Percentiles rank a stretch among this genome's conserved stretches.
Evolutionary conservation across 2,888 invertebrate species (phyloP).

Genomic region (Clunio marinus): DNA sequence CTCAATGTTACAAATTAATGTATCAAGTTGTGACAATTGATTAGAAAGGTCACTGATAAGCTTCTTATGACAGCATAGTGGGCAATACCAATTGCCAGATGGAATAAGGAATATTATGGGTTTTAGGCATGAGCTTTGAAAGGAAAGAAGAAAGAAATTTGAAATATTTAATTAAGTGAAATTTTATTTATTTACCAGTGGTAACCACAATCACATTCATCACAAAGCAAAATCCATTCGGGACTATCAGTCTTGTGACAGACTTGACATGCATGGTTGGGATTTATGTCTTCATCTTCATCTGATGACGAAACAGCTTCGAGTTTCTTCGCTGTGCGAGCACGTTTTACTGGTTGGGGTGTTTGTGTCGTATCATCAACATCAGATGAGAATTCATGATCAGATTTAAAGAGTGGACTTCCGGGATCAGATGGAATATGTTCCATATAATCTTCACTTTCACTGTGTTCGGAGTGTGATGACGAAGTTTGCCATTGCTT

Average conservation of each 20-base stretch:
- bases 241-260: constrained; percentile 91
- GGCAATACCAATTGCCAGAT: constrained; percentile 97
- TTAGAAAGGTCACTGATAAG: constrained; percentile 40
- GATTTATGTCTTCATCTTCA: constrained; percentile 41
- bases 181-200: constrained; percentile 60
- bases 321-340: constrained; percentile 80
- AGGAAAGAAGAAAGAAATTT: not conserved
- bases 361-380: constrained; percentile 57
- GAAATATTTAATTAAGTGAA: too few relatives aligned
- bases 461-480: constrained; percentile 48
- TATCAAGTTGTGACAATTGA: constrained; percentile 8
- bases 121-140: constrained; percentile 77
- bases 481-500: constrained; percentile 40
- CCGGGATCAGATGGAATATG: constrained; percentile 54
- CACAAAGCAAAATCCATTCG: constrained; percentile 95
- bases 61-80: constrained; percentile 91
- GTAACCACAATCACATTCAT: constrained; percentile 94
- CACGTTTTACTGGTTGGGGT: constrained; percentile 60
- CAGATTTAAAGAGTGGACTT: constrained; percentile 64
- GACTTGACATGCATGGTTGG: constrained; percentile 73
- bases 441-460: constrained; percentile 53
- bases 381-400: constrained; percentile 84
- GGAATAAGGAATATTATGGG: constrained; percentile 92
- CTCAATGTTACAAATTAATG: constrained; percentile 63
- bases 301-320: constrained; percentile 41